A percentile compares a stretch with the other conserved stretches of the same genome.
Conservation (phyloP, 2,888 invertebrate species). For the Macaria notata region DNA sequence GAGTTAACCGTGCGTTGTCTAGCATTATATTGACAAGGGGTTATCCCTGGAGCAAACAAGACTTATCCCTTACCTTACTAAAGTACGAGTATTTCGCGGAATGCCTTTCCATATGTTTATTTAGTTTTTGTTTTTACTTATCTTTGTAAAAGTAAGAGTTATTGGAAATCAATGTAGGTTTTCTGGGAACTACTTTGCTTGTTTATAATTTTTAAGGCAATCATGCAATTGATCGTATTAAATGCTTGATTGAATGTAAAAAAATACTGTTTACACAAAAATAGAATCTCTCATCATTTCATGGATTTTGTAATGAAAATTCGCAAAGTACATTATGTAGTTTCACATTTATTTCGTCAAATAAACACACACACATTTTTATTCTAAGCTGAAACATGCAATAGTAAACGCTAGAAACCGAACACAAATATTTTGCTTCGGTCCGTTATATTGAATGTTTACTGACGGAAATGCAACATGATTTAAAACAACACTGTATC, state of each 20-base stretch:
- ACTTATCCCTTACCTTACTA: constrained; percentile 39
- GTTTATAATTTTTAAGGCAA: too few species aligned
- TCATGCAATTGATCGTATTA: too few species aligned
- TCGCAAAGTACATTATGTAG: too few species aligned
- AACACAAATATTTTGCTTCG: constrained; percentile 16
- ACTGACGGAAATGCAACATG: constrained; percentile 13
- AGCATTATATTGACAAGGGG: constrained; percentile 44
- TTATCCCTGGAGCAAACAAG: constrained; percentile 43
- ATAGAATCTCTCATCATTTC: too few species aligned
- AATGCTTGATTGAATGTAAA: too few species aligned
- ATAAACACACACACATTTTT: neutral
- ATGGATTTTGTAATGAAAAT: too few species aligned
- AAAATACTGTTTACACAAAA: too few species aligned
- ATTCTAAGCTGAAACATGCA: constrained; percentile 7
- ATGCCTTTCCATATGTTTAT: constrained; percentile 36
- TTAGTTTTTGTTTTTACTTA: neutral
- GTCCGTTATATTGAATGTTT: constrained; percentile 16
- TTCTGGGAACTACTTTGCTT: too few species aligned
- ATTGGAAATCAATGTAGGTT: too few species aligned
- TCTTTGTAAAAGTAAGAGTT: too few species aligned
- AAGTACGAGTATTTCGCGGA: constrained; percentile 37
- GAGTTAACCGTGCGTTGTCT: constrained; percentile 37
- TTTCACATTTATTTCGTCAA: neutral
- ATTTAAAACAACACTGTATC: constrained; percentile 21
- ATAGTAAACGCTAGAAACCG: constrained; percentile 11